Conservation (phyloP, 2,888 invertebrate genomes). For the Quadriops clusia region DNA sequence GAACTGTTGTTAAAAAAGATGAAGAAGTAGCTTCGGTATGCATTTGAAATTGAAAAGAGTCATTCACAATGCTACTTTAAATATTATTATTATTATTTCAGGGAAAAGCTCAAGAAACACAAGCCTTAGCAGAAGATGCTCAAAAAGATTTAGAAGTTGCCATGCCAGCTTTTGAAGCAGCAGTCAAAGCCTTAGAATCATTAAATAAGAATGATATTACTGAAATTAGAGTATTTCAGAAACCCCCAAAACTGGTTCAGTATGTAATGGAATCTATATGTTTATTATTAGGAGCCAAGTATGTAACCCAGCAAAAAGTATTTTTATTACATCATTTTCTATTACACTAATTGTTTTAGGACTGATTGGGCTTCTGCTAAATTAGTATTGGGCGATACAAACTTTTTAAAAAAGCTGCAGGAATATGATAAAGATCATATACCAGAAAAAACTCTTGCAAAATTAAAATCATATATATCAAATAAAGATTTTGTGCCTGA, state of each 20-base stretch:
- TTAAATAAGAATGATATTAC: constrained; percentile 85
- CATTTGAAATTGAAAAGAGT: background rate
- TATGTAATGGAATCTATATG: constrained; percentile 91
- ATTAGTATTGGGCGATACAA: constrained; percentile 64
- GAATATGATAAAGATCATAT: constrained; percentile 85
- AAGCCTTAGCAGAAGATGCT: constrained; percentile 73
- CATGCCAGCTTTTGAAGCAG: constrained; percentile 74
- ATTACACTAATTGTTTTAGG: constrained; percentile 37
- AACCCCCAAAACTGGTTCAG: constrained; percentile 75
- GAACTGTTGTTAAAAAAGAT: constrained; percentile 66
- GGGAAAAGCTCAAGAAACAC: constrained; percentile 76
- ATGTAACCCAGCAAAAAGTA: constrained; percentile 25
- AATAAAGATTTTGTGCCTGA: constrained; percentile 80
- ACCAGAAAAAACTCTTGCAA: constrained; percentile 59
- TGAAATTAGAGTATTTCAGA: constrained; percentile 78
- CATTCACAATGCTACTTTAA: background rate
- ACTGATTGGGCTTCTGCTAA: constrained; percentile 83
- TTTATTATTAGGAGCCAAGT: constrained; percentile 72
- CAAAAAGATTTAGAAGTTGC: constrained; percentile 75
- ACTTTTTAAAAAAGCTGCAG: constrained; percentile 69
- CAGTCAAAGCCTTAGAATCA: constrained; percentile 70
- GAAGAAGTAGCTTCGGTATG: constrained; percentile 69
- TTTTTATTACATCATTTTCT: constrained; percentile 5
- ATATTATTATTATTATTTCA: constrained; percentile 29
- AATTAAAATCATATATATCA: constrained; percentile 70